Conservation (phyloP, 2,888 invertebrate species). For the Lasioglossum pauxillum region DNA sequence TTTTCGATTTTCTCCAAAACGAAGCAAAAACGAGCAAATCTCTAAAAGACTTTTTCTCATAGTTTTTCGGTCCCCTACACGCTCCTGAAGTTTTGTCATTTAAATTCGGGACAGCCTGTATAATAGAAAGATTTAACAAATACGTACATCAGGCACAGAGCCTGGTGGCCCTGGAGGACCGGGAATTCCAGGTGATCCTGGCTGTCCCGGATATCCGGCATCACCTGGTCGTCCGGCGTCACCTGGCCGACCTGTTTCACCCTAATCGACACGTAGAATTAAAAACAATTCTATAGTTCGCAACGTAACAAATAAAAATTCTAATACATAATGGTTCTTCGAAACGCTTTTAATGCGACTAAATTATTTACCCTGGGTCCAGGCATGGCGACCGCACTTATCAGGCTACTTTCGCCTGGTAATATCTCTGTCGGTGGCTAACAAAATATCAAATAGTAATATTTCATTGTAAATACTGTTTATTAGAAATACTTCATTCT, state of each 20-base stretch:
- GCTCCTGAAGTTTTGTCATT: too few species aligned
- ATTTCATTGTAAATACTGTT: conserved; percentile 6
- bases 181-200: conserved; percentile 89
- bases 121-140: neutral
- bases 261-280: conserved; percentile 81
- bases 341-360: neutral
- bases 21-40: too few species aligned
- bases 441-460: conserved; percentile 29
- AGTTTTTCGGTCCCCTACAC: too few species aligned
- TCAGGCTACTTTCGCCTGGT: conserved; percentile 76
- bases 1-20: too few species aligned
- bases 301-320: neutral
- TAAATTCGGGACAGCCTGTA: too few species aligned
- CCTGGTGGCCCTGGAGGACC: conserved; percentile 89
- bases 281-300: neutral
- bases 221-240: conserved; percentile 89
- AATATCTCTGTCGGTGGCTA: conserved; percentile 74
- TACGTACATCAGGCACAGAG: conserved; percentile 88
- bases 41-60: too few species aligned
- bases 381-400: conserved; percentile 78
- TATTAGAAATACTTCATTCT: neutral
- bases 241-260: conserved; percentile 88
- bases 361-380: conserved; percentile 80
- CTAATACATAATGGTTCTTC: neutral
- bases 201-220: conserved; percentile 90